These are phyloP conservation scores for Cheilosia urbana DNA, from an alignment of 2,888 invertebrate species.

Conservation along the genomic window DNA sequence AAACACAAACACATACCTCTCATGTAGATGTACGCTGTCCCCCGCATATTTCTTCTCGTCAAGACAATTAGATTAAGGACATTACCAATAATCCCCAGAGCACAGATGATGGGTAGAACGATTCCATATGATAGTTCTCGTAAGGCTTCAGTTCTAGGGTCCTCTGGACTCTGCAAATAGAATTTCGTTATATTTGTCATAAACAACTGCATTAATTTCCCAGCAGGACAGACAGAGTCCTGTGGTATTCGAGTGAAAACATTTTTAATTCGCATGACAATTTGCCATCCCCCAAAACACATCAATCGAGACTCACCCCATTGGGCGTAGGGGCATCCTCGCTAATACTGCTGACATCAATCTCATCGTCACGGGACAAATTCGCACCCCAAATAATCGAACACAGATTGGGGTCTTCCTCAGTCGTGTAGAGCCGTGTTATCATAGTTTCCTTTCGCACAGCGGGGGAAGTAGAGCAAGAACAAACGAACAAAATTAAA, in stretches of 20 bases:
- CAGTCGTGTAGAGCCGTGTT: slow-evolving; percentile 82
- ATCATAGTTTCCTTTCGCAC: slow-evolving; percentile 79
- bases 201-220: slow-evolving; percentile 54
- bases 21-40: slow-evolving; percentile 92
- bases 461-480: neutral
- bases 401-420: slow-evolving; percentile 83
- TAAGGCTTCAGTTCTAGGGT: slow-evolving; percentile 86
- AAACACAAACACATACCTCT: slow-evolving; percentile 85
- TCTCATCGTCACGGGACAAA: slow-evolving; percentile 79
- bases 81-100: slow-evolving; percentile 90
- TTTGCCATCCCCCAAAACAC: too few species aligned
- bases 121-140: slow-evolving; percentile 88
- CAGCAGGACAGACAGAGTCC: slow-evolving; percentile 28
- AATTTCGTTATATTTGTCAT: neutral
- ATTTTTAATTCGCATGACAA: too few species aligned
- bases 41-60: slow-evolving; percentile 90
- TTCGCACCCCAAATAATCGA: slow-evolving; percentile 82
- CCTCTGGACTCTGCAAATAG: slow-evolving; percentile 83
- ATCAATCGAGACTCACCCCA: slow-evolving; percentile 69
- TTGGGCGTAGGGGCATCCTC: slow-evolving; percentile 60
- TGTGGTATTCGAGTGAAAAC: neutral
- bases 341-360: slow-evolving; percentile 72
- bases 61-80: slow-evolving; percentile 91
- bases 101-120: slow-evolving; percentile 88
- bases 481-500: slow-evolving; percentile 18